A percentile compares a stretch with the other conserved stretches of the same genome.
Conservation (phyloP, 2,797 vertebrate species). For the Paedocypris micromegethes region DNA sequence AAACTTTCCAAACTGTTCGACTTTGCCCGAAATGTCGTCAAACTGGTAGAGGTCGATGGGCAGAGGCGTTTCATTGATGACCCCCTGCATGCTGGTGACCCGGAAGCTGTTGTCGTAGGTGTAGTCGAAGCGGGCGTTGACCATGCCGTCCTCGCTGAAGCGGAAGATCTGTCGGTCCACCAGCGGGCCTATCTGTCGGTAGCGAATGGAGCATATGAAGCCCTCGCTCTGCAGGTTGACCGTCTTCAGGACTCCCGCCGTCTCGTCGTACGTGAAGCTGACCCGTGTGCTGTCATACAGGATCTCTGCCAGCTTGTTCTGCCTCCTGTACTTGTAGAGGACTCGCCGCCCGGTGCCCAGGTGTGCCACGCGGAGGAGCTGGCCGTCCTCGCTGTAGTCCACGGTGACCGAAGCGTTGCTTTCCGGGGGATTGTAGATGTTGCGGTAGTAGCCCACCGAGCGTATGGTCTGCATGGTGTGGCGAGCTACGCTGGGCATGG, state of each 20-base stretch:
- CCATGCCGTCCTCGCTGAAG: constrained; percentile 97
- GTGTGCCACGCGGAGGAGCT: constrained; percentile 90
- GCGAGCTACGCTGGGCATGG: constrained; percentile 96
- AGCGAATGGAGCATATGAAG: constrained; percentile 97
- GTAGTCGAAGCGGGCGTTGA: constrained; percentile 97
- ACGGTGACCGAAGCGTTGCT: constrained; percentile 94
- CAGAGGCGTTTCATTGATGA: constrained; percentile 95
- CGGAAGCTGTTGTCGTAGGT: constrained; percentile 98
- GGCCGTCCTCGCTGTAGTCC: constrained; percentile 81
- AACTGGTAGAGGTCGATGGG: constrained; percentile 98
- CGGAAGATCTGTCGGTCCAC: constrained; percentile 97
- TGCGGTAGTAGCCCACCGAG: constrained; percentile 95
- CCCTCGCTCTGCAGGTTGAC: constrained; percentile 97
- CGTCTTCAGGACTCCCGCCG: constrained; percentile 92
- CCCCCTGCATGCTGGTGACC: constrained; percentile 98
- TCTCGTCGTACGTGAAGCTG: constrained; percentile 97
- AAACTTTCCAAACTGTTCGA: constrained; percentile 98
- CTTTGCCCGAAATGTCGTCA: constrained; percentile 97
- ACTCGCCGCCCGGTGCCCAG: constrained; percentile 89
- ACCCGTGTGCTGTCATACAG: constrained; percentile 95
- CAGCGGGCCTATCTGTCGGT: constrained; percentile 91
- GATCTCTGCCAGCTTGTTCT: constrained; percentile 94
- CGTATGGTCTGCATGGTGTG: constrained; percentile 98
- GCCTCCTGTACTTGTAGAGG: constrained; percentile 87
- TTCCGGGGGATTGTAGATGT: constrained; percentile 95